Evolutionary conservation across 1,140 invertebrate species (phyloP).

Genomic region (Eurosta solidaginis): DNA sequence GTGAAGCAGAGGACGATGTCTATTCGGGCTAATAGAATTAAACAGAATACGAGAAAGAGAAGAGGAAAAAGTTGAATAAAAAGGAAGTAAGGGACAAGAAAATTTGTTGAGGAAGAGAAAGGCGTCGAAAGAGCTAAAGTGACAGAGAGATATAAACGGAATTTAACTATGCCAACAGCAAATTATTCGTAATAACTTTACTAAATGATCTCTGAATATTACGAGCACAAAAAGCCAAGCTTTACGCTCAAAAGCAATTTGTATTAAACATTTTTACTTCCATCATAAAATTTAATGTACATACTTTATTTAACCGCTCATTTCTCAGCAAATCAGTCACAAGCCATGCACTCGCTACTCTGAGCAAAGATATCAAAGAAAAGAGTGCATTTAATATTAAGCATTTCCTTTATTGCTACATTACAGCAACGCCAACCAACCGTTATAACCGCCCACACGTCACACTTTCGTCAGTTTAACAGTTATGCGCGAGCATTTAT

Average conservation of each 20-base stretch:
- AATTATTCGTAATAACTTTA: no score
- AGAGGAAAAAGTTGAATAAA: no score
- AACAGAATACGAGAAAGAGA: no score
- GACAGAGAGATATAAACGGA: no score
- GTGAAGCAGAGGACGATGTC: no score
- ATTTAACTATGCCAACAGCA: no score
- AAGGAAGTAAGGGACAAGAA: no score
- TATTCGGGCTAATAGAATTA: no score
- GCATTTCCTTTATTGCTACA: slow-evolving; percentile 3
- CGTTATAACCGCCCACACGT: neutral
- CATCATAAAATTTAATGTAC: neutral
- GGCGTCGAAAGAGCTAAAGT: no score
- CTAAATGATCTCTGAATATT: no score
- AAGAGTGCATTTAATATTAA: slow-evolving; percentile 6
- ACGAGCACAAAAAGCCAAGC: no score
- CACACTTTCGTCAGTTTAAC: neutral
- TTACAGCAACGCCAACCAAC: neutral
- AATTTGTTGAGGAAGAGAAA: no score
- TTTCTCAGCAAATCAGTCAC: neutral
- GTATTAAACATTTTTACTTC: neutral
- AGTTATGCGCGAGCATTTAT: neutral
- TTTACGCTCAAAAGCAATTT: neutral
- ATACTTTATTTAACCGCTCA: neutral
- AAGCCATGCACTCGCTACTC: neutral
- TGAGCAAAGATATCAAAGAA: neutral